Evolutionary conservation across 2,113 vertebrate genomes (phyloP).

Genomic region (Alexandromys fortis): DNA sequence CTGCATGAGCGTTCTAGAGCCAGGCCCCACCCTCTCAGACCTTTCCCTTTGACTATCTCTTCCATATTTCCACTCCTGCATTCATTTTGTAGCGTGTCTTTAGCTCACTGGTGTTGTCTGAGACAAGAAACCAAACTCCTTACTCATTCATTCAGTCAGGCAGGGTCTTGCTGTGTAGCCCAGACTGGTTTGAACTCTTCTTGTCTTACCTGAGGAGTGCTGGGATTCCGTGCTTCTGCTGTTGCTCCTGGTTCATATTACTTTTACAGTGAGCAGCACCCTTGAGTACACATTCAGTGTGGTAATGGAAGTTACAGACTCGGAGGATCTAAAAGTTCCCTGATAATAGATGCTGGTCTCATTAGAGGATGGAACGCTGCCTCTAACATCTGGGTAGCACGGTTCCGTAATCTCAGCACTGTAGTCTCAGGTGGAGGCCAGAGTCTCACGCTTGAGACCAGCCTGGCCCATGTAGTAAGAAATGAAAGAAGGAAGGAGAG

Average conservation of each 20-base stretch:
- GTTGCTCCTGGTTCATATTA: background rate
- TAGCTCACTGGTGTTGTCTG: background rate
- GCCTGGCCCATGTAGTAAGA: background rate
- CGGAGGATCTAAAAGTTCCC: background rate
- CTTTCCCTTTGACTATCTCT: background rate
- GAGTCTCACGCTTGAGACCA: background rate
- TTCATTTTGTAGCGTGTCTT: background rate
- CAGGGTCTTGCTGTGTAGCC: background rate
- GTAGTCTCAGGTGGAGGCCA: background rate
- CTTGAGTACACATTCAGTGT: background rate
- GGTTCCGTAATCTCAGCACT: background rate
- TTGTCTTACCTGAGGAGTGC: background rate
- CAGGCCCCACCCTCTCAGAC: conserved; percentile 50
- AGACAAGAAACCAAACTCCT: background rate
- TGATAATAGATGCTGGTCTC: background rate
- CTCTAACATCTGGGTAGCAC: background rate
- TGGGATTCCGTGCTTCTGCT: background rate
- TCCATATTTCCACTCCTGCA: background rate
- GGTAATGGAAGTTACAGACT: background rate
- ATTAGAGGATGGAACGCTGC: background rate
- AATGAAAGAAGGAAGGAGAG: background rate
- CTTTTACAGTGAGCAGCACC: conserved; percentile 14
- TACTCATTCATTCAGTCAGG: background rate
- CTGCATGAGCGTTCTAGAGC: background rate
- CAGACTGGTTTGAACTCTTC: background rate